Evolutionary conservation across 1,140 invertebrate genomes (phyloP).

Genomic region (Temnothorax longispinosus): DNA sequence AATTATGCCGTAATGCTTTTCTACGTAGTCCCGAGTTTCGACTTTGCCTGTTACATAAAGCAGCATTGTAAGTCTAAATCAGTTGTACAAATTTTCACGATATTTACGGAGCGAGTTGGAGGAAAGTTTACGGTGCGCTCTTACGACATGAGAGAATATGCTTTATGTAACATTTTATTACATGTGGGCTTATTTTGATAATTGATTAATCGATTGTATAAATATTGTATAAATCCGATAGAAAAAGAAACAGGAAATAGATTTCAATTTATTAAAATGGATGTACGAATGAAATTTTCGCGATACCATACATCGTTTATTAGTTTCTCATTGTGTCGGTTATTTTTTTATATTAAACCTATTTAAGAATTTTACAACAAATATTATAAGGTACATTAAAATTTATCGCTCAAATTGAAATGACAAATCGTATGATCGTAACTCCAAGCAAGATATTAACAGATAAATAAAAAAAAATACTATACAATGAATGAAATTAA

Average conservation of each 20-base stretch:
- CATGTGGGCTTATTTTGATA: background rate
- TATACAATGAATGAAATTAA: background rate
- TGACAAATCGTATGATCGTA: background rate
- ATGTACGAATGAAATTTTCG: background rate
- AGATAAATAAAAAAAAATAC: background rate
- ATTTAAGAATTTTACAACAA: background rate
- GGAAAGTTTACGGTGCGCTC: conserved; percentile 34
- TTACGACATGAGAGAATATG: conserved; percentile 42
- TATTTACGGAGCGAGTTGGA: conserved; percentile 13
- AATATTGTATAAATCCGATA: conserved; percentile 14
- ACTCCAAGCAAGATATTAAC: background rate
- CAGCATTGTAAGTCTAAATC: conserved; percentile 30
- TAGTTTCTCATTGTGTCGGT: background rate
- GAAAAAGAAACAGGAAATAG: background rate
- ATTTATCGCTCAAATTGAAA: background rate
- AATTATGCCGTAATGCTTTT: conserved; percentile 5
- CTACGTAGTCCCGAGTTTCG: background rate
- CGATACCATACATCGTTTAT: background rate
- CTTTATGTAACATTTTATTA: conserved; percentile 38
- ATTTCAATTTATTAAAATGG: background rate
- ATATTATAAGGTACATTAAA: background rate
- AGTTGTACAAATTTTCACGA: conserved; percentile 39
- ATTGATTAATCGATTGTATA: conserved; percentile 20
- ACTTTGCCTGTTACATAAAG: conserved; percentile 33
- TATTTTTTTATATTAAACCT: background rate